phyloP scores from a whole-genome alignment of 1,140 invertebrate species.

The Metaphire vulgaris region DNA sequence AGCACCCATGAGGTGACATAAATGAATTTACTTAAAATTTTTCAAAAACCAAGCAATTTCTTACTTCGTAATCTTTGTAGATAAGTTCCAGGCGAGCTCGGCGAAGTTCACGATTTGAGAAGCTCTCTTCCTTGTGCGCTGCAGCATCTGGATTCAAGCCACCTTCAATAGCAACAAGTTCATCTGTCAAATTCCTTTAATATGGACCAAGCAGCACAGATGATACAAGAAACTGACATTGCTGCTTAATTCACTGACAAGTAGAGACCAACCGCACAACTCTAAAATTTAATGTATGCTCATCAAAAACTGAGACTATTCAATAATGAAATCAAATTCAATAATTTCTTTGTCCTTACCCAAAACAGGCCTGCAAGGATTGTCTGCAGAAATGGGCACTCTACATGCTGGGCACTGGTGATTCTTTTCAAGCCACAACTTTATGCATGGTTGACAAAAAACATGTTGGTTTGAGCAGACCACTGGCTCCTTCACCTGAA shows the following conservation, averaged over 20 bases:
- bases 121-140: conserved; percentile 36
- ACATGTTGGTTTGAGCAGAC: conserved; percentile 49
- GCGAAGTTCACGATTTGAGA: conserved; percentile 40
- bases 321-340: no score
- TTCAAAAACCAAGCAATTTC: no score
- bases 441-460: conserved; percentile 46
- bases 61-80: conserved; percentile 48
- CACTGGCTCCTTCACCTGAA: conserved; percentile 47
- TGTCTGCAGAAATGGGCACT: conserved; percentile 37
- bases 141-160: conserved; percentile 38
- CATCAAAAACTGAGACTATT: no score
- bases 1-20: background rate
- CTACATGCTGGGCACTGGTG: conserved; percentile 49
- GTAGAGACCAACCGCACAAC: no score
- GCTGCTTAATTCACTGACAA: no score
- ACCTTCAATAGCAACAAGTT: conserved; percentile 34
- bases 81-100: conserved; percentile 44
- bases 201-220: conserved; percentile 19
- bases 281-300: no score
- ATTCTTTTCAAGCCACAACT: conserved; percentile 48
- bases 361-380: conserved; percentile 40
- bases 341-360: no score
- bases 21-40: no score
- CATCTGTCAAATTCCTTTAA: conserved; percentile 2
- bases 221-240: no score